phyloP scores from a whole-genome alignment of 1,140 invertebrate genomes.

The Ridgeia piscesae region DNA sequence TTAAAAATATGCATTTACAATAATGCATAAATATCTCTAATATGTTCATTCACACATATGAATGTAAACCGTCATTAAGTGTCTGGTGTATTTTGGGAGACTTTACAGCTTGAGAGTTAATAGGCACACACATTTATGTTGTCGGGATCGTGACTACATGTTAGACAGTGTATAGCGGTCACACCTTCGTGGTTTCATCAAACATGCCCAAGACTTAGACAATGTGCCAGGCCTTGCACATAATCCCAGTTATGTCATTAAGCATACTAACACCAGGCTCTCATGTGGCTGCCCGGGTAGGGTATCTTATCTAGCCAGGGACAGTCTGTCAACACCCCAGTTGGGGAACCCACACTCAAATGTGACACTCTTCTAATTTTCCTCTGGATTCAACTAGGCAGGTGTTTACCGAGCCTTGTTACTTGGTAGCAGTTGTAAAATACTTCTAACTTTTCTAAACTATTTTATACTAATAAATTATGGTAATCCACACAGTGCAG shows the following conservation, averaged over 20 bases:
- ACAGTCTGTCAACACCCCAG: neutral
- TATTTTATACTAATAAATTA: neutral
- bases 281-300: neutral
- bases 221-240: neutral
- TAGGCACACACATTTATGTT: neutral
- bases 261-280: neutral
- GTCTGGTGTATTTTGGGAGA: neutral
- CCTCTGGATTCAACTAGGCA: neutral
- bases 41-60: neutral
- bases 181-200: neutral
- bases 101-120: neutral
- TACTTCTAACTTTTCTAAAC: neutral
- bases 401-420: neutral
- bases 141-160: neutral
- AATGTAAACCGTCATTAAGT: neutral
- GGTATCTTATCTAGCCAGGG: neutral
- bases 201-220: neutral
- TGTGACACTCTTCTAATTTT: neutral
- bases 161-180: neutral
- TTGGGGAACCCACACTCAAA: neutral
- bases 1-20: neutral
- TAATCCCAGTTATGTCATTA: constrained; percentile 6
- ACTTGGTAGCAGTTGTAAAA: neutral
- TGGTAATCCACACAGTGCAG: neutral
- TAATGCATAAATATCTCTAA: neutral